Evolutionary conservation across 2,888 invertebrate species (phyloP), one percentile per base, ranked within the genome.

Genomic region (Polydrusus cervinus): DNA sequence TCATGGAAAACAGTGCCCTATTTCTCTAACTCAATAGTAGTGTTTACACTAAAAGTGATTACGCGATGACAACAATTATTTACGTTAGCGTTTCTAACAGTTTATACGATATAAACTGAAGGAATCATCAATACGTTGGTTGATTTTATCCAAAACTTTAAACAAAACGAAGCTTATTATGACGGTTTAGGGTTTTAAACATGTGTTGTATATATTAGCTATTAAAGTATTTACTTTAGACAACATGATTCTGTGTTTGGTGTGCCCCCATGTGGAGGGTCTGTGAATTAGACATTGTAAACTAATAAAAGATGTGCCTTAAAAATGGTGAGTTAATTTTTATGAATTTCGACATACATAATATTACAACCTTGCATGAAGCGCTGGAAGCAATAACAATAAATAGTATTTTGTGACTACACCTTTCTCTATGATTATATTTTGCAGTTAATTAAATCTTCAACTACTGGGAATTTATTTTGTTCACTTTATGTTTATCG

Each of bases 61-160:
- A 61, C 18, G 66, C 64, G 72, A 34, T 55, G 71, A 45, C 49
- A 61, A 57, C 14, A 61, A 45, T 34, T 30, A 67, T 76, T 67
- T 76, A 76, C 53, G 7, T 60, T 61, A 70, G 70, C 61, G 74
- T 76, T 67, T 71, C 62, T 76, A 65, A 76, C 76, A 76, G 76
- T 76, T 76, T 76, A 76, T 38, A n/a, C 49, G 60, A 68, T 61
- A 60, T 72, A 43, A 73, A 66, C 66, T 73, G 43, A 25, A 20
- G 25, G 67, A 14, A 61, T 67, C 47, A 34, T 72, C 47, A 74
- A 74, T 57, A 38, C 70, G 70, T 57, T 70, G 43, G 49, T 74
- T 64, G 25, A 43, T 47, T 74, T 68, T 57, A 43, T 64, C 51
- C 53, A 51, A 43, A 62, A 45, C 62, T 43, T 53, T 45, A 57